Evolutionary conservation across 2,888 invertebrate genomes (phyloP).

Genomic region (Brassicogethes aeneus): DNA sequence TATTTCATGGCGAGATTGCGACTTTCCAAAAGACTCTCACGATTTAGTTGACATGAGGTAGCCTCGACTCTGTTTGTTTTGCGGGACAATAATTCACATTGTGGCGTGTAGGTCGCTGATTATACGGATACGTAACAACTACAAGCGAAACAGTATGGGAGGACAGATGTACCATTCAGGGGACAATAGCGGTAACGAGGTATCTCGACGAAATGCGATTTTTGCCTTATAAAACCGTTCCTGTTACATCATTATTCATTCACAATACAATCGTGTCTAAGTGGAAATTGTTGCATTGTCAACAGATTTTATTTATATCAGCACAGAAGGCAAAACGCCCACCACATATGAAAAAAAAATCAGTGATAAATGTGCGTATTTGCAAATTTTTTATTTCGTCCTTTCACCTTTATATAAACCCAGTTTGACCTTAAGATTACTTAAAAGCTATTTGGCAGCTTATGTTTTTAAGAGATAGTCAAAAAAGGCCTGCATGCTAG

Average conservation of each 20-base stretch:
- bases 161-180: slow-evolving; percentile 28
- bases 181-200: slow-evolving; percentile 33
- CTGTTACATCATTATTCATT: background rate
- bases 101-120: slow-evolving; percentile 18
- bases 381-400: too few species aligned
- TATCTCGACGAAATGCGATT: slow-evolving; percentile 4
- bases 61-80: background rate
- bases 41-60: too few species aligned
- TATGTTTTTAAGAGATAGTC: too few species aligned
- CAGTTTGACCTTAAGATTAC: too few species aligned
- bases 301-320: background rate
- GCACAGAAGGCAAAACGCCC: too few species aligned
- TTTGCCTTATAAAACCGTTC: background rate
- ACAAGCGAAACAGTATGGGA: slow-evolving; percentile 20
- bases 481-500: too few species aligned
- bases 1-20: too few species aligned
- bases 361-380: too few species aligned
- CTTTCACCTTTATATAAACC: too few species aligned
- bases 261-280: slow-evolving; percentile 1
- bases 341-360: too few species aligned
- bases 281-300: background rate
- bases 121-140: slow-evolving; percentile 16
- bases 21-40: too few species aligned
- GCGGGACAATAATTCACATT: slow-evolving; percentile 11
- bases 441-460: too few species aligned